Evolutionary conservation across 2,113 vertebrate species (phyloP).

Genomic region (Scophthalmus maximus): DNA sequence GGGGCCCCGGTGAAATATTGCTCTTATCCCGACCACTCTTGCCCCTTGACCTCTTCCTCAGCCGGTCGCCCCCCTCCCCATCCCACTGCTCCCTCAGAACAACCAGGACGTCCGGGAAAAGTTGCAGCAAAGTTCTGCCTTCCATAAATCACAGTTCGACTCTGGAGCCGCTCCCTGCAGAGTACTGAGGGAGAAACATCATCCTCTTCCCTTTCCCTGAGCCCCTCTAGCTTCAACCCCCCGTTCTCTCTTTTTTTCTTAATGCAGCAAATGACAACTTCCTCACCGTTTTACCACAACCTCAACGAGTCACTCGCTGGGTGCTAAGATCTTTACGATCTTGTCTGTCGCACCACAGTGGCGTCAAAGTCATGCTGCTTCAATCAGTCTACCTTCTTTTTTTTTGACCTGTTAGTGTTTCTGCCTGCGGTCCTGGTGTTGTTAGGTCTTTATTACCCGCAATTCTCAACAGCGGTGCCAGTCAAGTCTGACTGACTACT

Average conservation of each 20-base stretch:
- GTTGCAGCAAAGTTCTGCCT: slow-evolving; percentile 66
- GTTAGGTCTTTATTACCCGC: slow-evolving; percentile 69
- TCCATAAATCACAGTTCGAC: slow-evolving; percentile 78
- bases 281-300: slow-evolving; percentile 51
- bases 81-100: slow-evolving; percentile 31
- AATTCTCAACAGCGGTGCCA: slow-evolving; percentile 58
- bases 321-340: slow-evolving; percentile 73
- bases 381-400: slow-evolving; percentile 53
- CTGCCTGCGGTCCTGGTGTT: slow-evolving; percentile 55
- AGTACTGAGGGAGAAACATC: slow-evolving; percentile 66
- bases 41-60: slow-evolving; percentile 49
- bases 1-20: slow-evolving; percentile 71
- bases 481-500: slow-evolving; percentile 49
- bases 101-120: slow-evolving; percentile 77
- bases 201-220: slow-evolving; percentile 50
- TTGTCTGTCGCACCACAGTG: slow-evolving; percentile 56
- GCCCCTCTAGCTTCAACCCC: slow-evolving; percentile 48
- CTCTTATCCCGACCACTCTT: slow-evolving; percentile 59
- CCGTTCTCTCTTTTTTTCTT: slow-evolving; percentile 25
- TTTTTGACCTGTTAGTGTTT: slow-evolving; percentile 63
- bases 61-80: neutral
- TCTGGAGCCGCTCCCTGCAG: slow-evolving; percentile 63
- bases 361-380: slow-evolving; percentile 72
- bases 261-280: slow-evolving; percentile 57
- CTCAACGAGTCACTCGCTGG: slow-evolving; percentile 54